Evolutionary conservation across 2,113 vertebrate species (phyloP).

Genomic region (Neogobius melanostomus): DNA sequence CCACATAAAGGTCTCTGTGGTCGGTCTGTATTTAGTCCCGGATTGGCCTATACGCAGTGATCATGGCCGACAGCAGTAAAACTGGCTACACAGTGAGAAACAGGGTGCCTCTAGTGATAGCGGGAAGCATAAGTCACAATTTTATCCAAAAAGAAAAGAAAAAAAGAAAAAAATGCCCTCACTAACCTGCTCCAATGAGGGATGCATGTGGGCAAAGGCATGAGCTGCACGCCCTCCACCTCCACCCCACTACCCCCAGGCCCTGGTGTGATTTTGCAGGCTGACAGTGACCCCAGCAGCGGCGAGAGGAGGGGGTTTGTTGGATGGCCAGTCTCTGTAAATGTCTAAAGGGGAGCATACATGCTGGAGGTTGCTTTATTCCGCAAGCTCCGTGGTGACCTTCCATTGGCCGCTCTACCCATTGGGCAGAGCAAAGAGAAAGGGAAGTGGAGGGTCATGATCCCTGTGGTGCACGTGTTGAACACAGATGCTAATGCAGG

Average conservation of each 20-base stretch:
- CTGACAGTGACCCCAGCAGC: constrained; percentile 73
- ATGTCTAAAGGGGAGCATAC: constrained; percentile 36
- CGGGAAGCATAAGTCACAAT: constrained; percentile 42
- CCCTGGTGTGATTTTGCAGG: constrained; percentile 67
- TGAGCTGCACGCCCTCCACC: constrained; percentile 4
- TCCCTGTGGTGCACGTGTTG: constrained; percentile 81
- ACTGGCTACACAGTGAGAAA: constrained; percentile 43
- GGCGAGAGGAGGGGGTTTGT: constrained; percentile 25
- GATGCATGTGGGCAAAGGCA: constrained; percentile 27
- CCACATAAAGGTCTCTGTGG: constrained; percentile 62
- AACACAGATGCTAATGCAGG: constrained; percentile 83
- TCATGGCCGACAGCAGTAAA: constrained; percentile 62
- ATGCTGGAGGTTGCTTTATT: constrained; percentile 59
- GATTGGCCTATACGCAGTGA: constrained; percentile 39
- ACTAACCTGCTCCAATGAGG: constrained; percentile 34
- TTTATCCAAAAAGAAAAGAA: constrained; percentile 25
- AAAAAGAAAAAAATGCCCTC: constrained; percentile 10
- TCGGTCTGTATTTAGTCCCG: constrained; percentile 52
- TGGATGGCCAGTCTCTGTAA: constrained; percentile 45
- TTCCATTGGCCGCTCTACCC: constrained; percentile 73
- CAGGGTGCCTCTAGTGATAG: constrained; percentile 49
- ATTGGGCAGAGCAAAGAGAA: constrained; percentile 75
- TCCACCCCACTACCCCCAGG: constrained; percentile 37
- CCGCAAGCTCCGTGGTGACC: constrained; percentile 64
- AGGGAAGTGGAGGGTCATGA: constrained; percentile 82